Percentiles rank a stretch among this genome's conserved stretches.
Conservation (phyloP, 1,140 invertebrate genomes). For the Leptinotarsa undecemlineata region DNA sequence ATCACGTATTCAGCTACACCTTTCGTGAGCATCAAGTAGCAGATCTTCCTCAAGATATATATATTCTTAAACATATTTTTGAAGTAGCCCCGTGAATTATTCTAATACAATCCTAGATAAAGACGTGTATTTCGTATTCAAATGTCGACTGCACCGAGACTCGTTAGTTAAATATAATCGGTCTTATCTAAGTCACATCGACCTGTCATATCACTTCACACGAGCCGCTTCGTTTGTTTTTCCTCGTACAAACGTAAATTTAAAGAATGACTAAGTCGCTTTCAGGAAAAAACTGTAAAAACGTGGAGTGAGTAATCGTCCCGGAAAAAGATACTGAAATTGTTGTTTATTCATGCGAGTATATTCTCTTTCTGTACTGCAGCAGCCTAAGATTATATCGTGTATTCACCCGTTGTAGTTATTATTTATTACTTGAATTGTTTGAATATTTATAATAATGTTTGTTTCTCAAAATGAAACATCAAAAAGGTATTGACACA, state of each 20-base stretch:
- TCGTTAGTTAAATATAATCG: conserved; percentile 37
- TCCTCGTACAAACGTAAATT: conserved; percentile 17
- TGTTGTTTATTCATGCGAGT: background rate
- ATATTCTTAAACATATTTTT: background rate
- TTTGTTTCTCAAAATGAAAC: too few species aligned
- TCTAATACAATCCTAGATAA: conserved; percentile 1
- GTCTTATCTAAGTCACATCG: conserved; percentile 33
- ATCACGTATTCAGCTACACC: conserved; percentile 9
- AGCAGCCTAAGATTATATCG: too few species aligned
- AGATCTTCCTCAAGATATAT: conserved; percentile 4
- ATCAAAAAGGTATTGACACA: too few species aligned
- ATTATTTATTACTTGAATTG: too few species aligned
- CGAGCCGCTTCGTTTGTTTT: conserved; percentile 28
- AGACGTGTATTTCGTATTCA: conserved; percentile 34
- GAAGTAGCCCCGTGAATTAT: conserved; percentile 1
- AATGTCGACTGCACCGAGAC: conserved; percentile 27
- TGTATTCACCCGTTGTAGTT: too few species aligned
- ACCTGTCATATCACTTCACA: conserved; percentile 36
- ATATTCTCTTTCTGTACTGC: too few species aligned
- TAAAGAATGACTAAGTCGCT: conserved; percentile 15
- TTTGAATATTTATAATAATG: too few species aligned
- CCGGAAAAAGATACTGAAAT: conserved; percentile 22
- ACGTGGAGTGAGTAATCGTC: conserved; percentile 26
- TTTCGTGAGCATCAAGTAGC: conserved; percentile 8
- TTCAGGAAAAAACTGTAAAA: conserved; percentile 21